phyloP scores from a whole-genome alignment of 2,888 invertebrate genomes.

The Scrobipalpa costella region DNA sequence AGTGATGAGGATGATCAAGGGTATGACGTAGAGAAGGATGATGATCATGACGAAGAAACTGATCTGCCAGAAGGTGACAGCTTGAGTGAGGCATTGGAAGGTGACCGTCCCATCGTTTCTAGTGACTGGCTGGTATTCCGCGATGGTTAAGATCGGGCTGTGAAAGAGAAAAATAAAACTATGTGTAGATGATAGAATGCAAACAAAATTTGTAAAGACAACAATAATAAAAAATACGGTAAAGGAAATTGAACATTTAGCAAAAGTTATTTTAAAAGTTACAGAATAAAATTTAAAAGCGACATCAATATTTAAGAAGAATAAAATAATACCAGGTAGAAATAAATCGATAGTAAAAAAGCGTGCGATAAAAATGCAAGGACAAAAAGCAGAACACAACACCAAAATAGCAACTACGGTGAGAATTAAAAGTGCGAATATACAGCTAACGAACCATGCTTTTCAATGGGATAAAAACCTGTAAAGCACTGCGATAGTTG shows the following conservation, averaged over 20 bases:
- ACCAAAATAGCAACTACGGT: slow-evolving; percentile 55
- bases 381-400: slow-evolving; percentile 5
- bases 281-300: neutral
- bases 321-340: neutral
- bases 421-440: slow-evolving; percentile 45
- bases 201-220: neutral
- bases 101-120: slow-evolving; percentile 86
- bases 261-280: neutral
- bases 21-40: slow-evolving; percentile 89
- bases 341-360: neutral
- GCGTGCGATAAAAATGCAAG: slow-evolving; percentile 2
- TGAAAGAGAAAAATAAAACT: slow-evolving; percentile 71
- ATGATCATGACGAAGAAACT: slow-evolving; percentile 90
- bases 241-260: neutral
- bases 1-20: slow-evolving; percentile 88
- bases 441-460: slow-evolving; percentile 67
- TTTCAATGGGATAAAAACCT: slow-evolving; percentile 48
- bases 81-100: slow-evolving; percentile 90
- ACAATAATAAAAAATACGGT: neutral
- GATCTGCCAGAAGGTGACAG: slow-evolving; percentile 87
- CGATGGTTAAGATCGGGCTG: slow-evolving; percentile 90
- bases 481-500: neutral
- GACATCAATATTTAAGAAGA: neutral
- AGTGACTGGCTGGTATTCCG: slow-evolving; percentile 85
- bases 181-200: slow-evolving; percentile 26